A percentile compares a stretch with the other conserved stretches of the same genome.
phyloP scores from a whole-genome alignment of 2,888 invertebrate species.

The Philhelius pedissequus region DNA sequence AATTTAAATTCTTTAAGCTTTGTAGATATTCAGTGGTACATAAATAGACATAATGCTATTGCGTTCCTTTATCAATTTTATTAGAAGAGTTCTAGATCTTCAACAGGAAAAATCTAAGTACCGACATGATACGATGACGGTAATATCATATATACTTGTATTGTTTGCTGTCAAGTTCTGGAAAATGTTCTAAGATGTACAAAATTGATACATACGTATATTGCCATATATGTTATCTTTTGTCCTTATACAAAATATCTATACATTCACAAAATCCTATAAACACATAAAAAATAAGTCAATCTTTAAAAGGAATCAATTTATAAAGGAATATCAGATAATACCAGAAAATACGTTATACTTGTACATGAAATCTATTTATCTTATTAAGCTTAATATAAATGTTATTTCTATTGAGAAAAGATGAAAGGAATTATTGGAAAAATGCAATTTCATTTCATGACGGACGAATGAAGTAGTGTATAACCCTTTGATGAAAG shows the following conservation, averaged over 20 bases:
- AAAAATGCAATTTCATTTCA: conserved; percentile 27
- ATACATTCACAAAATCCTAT: conserved; percentile 12
- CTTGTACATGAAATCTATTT: background rate
- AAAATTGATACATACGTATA: background rate
- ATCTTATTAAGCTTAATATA: conserved; percentile 30
- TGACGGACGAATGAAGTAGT: conserved; percentile 28
- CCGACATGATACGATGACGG: background rate
- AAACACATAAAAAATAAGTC: background rate
- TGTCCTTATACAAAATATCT: conserved; percentile 1
- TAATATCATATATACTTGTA: background rate
- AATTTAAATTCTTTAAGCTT: too few species aligned
- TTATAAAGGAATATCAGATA: background rate
- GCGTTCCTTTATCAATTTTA: background rate
- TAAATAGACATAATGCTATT: too few species aligned
- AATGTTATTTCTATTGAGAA: background rate
- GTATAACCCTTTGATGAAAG: conserved; percentile 20
- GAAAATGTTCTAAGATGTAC: background rate
- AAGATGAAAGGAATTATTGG: conserved; percentile 35
- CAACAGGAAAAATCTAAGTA: background rate
- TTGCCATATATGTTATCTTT: background rate
- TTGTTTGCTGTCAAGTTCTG: background rate
- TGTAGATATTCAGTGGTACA: too few species aligned
- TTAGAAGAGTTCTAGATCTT: background rate
- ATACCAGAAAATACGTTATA: background rate
- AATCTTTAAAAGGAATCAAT: conserved; percentile 22